phyloP scores from a whole-genome alignment of 2,888 invertebrate genomes.

The Cataglyphis cursor region DNA sequence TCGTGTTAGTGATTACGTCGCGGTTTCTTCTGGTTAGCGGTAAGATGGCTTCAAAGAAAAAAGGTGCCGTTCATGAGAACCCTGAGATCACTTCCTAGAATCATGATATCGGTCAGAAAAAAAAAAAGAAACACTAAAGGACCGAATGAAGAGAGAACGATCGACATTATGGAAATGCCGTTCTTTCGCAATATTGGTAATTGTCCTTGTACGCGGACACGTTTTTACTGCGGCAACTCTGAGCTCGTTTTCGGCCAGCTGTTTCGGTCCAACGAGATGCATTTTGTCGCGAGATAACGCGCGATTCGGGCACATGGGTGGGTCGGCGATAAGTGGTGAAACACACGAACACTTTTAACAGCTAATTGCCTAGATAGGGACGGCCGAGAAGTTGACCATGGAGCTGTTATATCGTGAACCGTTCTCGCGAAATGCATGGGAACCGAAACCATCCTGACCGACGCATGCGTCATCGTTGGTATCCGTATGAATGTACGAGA shows the following conservation, averaged over 20 bases:
- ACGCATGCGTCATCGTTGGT: conserved; percentile 70
- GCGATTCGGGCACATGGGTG: conserved; percentile 77
- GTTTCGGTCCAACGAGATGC: conserved; percentile 81
- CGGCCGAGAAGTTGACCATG: conserved; percentile 65
- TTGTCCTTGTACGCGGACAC: conserved; percentile 44
- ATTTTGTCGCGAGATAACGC: conserved; percentile 83
- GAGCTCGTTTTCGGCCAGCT: conserved; percentile 75
- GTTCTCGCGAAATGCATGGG: conserved; percentile 83
- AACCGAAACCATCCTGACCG: conserved; percentile 77
- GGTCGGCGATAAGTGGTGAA: conserved; percentile 77
- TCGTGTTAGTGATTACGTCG: conserved; percentile 49
- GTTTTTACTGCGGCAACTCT: conserved; percentile 49
- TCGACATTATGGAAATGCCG: conserved; percentile 78
- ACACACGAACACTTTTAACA: conserved; percentile 81
- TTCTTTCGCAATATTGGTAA: conserved; percentile 72
- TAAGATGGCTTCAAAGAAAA: conserved; percentile 81
- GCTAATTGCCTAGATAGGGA: conserved; percentile 81
- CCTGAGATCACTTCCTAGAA: conserved; percentile 82
- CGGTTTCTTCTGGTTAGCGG: conserved; percentile 68
- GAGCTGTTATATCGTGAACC: conserved; percentile 70
- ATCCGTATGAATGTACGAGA: conserved; percentile 62
- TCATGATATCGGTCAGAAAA: conserved; percentile 68
- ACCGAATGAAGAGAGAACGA: conserved; percentile 21
- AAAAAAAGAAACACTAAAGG: conserved; percentile 63
- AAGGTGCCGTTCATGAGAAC: conserved; percentile 83